These are phyloP conservation scores for Camponotus vicinus DNA, from an alignment of 1,140 invertebrate genomes.

Conservation along the genomic window DNA sequence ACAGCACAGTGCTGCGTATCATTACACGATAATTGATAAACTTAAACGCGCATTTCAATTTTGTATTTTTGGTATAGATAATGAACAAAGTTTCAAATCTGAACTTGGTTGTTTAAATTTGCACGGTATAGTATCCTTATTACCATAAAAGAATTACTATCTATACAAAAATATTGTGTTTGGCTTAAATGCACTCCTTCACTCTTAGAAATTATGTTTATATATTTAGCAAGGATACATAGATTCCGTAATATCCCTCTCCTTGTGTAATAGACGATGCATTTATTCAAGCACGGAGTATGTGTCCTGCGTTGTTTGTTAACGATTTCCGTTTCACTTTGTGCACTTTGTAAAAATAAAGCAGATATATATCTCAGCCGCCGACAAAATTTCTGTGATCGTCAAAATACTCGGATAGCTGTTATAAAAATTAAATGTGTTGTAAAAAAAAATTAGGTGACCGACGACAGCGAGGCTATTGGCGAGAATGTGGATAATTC, in stretches of 20 bases:
- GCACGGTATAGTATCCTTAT: conserved; percentile 38
- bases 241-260: background rate
- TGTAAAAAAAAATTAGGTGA: conserved; percentile 64
- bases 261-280: conserved; percentile 9
- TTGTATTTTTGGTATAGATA: conserved; percentile 26
- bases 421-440: background rate
- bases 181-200: conserved; percentile 28
- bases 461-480: conserved; percentile 68
- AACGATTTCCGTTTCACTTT: conserved; percentile 20
- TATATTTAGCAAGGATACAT: conserved; percentile 26
- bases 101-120: conserved; percentile 36
- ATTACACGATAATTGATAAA: conserved; percentile 22
- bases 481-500: conserved; percentile 57
- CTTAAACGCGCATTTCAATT: conserved; percentile 28
- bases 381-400: conserved; percentile 19
- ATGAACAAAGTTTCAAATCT: conserved; percentile 3
- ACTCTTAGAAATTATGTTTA: conserved; percentile 1
- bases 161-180: conserved; percentile 24
- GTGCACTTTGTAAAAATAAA: conserved; percentile 31
- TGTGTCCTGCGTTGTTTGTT: conserved; percentile 15
- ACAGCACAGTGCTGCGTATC: conserved; percentile 17
- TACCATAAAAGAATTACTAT: conserved; percentile 10
- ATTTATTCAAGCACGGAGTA: conserved; percentile 33
- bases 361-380: background rate
- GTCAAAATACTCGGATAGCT: conserved; percentile 14